Evolutionary conservation across 2,113 vertebrate genomes (phyloP).

Genomic region (Tor tambroides): DNA sequence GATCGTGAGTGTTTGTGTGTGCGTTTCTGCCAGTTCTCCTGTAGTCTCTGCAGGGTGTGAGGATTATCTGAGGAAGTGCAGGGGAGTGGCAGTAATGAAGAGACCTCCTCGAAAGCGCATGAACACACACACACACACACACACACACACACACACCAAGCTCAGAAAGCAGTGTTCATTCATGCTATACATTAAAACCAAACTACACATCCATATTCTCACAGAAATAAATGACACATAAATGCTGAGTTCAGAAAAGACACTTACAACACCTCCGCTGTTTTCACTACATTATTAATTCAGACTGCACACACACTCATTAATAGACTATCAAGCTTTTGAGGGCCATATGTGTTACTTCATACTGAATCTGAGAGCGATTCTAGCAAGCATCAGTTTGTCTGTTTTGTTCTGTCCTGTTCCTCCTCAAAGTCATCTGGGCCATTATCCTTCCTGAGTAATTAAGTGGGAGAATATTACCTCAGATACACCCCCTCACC

Average conservation of each 20-base stretch:
- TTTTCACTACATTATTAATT: no score
- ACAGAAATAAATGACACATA: neutral
- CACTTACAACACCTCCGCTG: no score
- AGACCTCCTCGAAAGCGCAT: slow-evolving; percentile 58
- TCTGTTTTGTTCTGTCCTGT: slow-evolving; percentile 61
- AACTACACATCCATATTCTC: neutral
- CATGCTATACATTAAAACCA: slow-evolving; percentile 11
- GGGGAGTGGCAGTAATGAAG: slow-evolving; percentile 57
- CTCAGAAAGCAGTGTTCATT: slow-evolving; percentile 34
- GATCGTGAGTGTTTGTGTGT: slow-evolving; percentile 46
- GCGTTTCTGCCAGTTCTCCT: slow-evolving; percentile 56
- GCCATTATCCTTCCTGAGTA: slow-evolving; percentile 73
- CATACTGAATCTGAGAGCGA: slow-evolving; percentile 45
- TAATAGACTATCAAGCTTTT: neutral
- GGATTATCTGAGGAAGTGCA: slow-evolving; percentile 63
- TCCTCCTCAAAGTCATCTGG: slow-evolving; percentile 72
- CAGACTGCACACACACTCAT: neutral
- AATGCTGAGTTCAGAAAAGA: no score
- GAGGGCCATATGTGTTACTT: neutral
- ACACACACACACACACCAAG: slow-evolving; percentile 66
- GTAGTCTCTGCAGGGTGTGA: slow-evolving; percentile 56
- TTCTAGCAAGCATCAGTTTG: slow-evolving; percentile 42
- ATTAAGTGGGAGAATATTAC: slow-evolving; percentile 78
- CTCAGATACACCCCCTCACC: slow-evolving; percentile 66
- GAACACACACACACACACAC: slow-evolving; percentile 57